These are phyloP conservation scores for Idaea aversata DNA, from an alignment of 2,888 invertebrate species.

Conservation along the genomic window DNA sequence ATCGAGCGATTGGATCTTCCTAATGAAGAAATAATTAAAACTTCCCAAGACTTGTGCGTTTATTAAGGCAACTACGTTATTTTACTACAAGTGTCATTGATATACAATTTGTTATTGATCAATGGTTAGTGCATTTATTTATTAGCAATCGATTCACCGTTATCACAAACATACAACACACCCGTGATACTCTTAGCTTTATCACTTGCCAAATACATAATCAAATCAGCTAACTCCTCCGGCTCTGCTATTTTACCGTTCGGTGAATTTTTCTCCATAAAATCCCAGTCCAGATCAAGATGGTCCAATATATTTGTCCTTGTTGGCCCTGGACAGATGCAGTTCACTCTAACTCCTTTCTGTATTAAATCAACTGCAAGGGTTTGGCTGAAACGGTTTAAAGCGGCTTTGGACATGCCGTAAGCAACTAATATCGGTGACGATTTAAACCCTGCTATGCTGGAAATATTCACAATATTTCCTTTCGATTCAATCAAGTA, in stretches of 20 bases:
- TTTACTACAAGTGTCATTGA: no score
- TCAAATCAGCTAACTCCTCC: conserved; percentile 38
- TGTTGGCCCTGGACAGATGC: conserved; percentile 39
- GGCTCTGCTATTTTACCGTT: conserved; percentile 35
- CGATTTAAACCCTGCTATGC: conserved; percentile 59
- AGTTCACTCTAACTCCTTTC: conserved; percentile 37
- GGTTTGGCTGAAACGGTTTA: conserved; percentile 92
- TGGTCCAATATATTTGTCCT: conserved; percentile 33
- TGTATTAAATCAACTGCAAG: conserved; percentile 57
- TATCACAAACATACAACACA: conserved; percentile 67
- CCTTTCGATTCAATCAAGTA: conserved; percentile 42
- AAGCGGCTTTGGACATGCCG: conserved; percentile 85
- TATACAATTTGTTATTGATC: no score
- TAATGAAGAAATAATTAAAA: conserved; percentile 4
- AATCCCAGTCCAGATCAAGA: conserved; percentile 51
- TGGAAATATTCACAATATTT: conserved; percentile 47
- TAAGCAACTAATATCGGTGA: conserved; percentile 65
- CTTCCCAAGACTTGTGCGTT: no score
- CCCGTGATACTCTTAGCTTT: conserved; percentile 79
- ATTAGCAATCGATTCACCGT: conserved; percentile 35
- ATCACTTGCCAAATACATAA: conserved; percentile 40
- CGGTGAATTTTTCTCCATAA: conserved; percentile 7
- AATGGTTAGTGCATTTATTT: background rate
- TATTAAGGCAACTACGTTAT: no score
- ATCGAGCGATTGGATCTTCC: no score